Evolutionary conservation across 2,113 vertebrate genomes (phyloP).

Genomic region (Maccullochella peelii): DNA sequence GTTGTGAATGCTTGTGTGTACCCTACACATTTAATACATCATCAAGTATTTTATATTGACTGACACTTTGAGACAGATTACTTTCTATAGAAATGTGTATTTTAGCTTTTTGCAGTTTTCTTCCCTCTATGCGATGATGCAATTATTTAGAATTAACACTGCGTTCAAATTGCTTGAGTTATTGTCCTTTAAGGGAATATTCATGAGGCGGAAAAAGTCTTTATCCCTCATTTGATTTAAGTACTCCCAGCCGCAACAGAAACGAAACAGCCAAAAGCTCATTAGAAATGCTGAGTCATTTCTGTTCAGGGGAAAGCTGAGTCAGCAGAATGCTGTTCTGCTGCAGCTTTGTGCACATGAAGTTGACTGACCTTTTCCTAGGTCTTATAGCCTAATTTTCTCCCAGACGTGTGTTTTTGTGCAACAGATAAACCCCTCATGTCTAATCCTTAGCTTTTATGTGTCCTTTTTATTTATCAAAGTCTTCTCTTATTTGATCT

Average conservation of each 20-base stretch:
- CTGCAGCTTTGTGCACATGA: conserved; percentile 29
- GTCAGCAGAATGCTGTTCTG: conserved; percentile 39
- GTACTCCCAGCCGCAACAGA: conserved; percentile 49
- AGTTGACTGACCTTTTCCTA: conserved; percentile 13
- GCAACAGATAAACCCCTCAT: neutral
- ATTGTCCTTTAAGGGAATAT: conserved; percentile 65
- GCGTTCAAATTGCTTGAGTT: conserved; percentile 45
- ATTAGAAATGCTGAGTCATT: conserved; percentile 67
- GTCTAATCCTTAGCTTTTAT: neutral
- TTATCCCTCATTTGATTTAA: conserved; percentile 73
- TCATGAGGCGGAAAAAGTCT: conserved; percentile 61
- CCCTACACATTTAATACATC: neutral
- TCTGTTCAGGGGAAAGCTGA: conserved; percentile 45
- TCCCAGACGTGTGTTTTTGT: neutral
- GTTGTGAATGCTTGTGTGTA: neutral
- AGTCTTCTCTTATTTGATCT: neutral
- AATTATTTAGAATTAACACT: conserved; percentile 56
- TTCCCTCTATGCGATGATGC: neutral
- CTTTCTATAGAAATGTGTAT: neutral
- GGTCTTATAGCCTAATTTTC: neutral
- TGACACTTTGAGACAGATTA: neutral
- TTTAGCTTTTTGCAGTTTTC: neutral
- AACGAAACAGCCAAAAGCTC: conserved; percentile 49
- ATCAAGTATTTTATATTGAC: neutral
- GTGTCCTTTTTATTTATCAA: neutral